Evolutionary conservation across 2,113 vertebrate genomes (phyloP), one percentile per base, ranked within the genome.

Genomic region (Euleptes europaea): DNA sequence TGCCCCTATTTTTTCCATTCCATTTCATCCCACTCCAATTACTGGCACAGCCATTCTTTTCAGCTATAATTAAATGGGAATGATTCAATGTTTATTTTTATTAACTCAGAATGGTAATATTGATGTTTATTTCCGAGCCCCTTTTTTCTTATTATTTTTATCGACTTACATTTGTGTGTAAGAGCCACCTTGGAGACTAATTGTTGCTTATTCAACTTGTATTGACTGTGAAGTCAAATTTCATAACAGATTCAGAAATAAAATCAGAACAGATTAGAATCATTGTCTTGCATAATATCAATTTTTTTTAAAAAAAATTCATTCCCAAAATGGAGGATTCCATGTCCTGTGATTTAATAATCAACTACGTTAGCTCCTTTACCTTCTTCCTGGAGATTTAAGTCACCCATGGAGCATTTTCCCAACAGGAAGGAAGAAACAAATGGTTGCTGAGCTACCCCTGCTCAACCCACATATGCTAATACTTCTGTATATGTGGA

Each of bases 61-160:
- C 60, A 60, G 70, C 67, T 90, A 80, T 93, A 93, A 92, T 94
- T 88, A 91, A 80, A 73, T 92, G 0, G 6, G 90, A 94, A 94
- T 88, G 86, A 93, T 93, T 91, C 89, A 88, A 4, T 78, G 76
- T 85, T 92, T 91, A 82, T 90, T 93, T 92, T 91, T 86, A 94
- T 92, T 86, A 94, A 92, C 92, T 88, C 73, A 84, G 90, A 92
- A 86, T 79, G 81, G 85, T 76, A 92, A 92, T 93, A 95, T 93
- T 92, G 93, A 94, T 93, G 88, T 93, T 92, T 93, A 90, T 88
- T 93, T 89, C 71, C 87, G 88, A 91, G 91, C 86, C 76, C 89
- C 93, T 92, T 92, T 63, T 91, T 91, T 85, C 87, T 86, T 94
- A 92, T 93, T 94, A 92, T 93, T 93, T 94, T 94, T 95, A 95